A percentile compares a stretch with the other conserved stretches of the same genome.
Evolutionary conservation across 1,140 invertebrate species (phyloP).

Genomic region (Brachionus asplanchnoidis): DNA sequence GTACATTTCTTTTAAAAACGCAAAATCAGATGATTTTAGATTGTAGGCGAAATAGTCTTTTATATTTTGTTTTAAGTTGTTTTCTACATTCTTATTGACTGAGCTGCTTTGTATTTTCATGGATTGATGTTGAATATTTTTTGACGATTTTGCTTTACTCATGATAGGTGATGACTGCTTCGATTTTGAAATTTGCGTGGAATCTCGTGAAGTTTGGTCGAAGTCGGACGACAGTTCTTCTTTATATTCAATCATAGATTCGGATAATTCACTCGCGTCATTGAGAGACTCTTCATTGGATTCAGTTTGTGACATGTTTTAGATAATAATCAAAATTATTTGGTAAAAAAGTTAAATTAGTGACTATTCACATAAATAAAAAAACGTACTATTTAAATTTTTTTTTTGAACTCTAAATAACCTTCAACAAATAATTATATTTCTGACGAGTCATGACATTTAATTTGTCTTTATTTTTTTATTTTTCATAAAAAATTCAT

Average conservation of each 20-base stretch:
- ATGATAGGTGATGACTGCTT: background rate
- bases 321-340: background rate
- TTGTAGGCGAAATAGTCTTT: conserved; percentile 24
- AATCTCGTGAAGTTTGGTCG: background rate
- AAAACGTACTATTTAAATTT: background rate
- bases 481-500: background rate
- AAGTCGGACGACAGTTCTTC: background rate
- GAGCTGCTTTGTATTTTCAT: background rate
- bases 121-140: background rate
- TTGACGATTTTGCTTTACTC: background rate
- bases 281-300: background rate
- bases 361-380: background rate
- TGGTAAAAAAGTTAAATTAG: background rate
- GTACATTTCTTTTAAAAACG: background rate
- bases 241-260: background rate
- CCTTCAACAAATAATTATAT: background rate
- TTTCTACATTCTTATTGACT: background rate
- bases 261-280: background rate
- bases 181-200: background rate
- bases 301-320: background rate
- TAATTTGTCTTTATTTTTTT: background rate
- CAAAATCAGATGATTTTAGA: background rate
- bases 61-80: conserved; percentile 11
- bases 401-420: conserved; percentile 3
- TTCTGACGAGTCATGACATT: background rate